phyloP scores from a whole-genome alignment of 2,113 vertebrate genomes.

The Hyperopisus bebe region DNA sequence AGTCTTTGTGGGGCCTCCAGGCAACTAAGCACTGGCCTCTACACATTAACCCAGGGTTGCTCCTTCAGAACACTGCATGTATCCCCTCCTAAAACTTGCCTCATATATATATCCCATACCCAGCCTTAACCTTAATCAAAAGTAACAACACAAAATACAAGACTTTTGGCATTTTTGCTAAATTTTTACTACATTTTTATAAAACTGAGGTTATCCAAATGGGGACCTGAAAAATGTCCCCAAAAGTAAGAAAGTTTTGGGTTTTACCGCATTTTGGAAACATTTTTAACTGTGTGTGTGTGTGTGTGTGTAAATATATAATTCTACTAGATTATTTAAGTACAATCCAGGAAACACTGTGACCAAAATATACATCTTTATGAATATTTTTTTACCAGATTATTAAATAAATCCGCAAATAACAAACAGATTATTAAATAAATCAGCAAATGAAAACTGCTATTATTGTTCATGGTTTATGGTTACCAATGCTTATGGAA shows the following conservation, averaged over 20 bases:
- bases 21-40: not conserved
- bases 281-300: not conserved
- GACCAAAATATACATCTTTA: not conserved
- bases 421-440: too few relatives aligned
- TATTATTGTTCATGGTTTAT: not conserved
- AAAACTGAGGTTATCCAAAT: too few relatives aligned
- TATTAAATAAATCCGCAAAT: not conserved
- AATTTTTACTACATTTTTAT: too few relatives aligned
- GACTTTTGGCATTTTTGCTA: too few relatives aligned
- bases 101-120: not conserved
- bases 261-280: too few relatives aligned
- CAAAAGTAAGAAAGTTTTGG: too few relatives aligned
- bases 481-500: not conserved
- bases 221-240: too few relatives aligned
- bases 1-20: slow-evolving; percentile 1
- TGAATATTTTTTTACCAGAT: not conserved
- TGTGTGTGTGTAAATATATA: not conserved
- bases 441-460: not conserved
- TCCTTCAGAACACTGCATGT: not conserved
- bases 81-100: not conserved
- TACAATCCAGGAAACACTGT: not conserved
- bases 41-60: slow-evolving; percentile 8
- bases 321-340: not conserved
- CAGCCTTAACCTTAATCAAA: too few relatives aligned
- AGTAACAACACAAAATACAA: too few relatives aligned